Percentiles rank a stretch among this genome's conserved stretches.
Conservation (phyloP, 2,888 invertebrate species). For the Hypercompe scribonia region DNA sequence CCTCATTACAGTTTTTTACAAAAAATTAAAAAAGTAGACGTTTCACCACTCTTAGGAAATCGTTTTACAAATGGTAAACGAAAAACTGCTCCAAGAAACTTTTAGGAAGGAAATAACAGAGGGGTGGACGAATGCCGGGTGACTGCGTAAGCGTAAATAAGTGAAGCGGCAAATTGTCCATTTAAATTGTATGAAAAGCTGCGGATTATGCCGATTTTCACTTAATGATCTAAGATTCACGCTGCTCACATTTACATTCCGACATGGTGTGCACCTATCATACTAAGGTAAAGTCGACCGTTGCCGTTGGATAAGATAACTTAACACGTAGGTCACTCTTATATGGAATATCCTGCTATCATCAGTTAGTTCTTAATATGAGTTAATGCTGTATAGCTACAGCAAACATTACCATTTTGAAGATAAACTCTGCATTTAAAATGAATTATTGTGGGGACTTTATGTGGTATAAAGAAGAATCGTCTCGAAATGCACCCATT, state of each 20-base stretch:
- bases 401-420: constrained; percentile 6
- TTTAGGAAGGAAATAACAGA: constrained; percentile 45
- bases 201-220: constrained; percentile 52
- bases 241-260: constrained; percentile 53
- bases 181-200: constrained; percentile 65
- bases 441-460: constrained; percentile 29
- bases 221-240: constrained; percentile 52
- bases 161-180: constrained; percentile 70
- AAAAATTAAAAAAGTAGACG: constrained; percentile 40
- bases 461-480: constrained; percentile 17
- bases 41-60: constrained; percentile 31
- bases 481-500: constrained; percentile 27
- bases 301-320: constrained; percentile 24
- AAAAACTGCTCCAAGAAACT: constrained; percentile 52
- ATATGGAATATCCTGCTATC: neutral
- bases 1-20: constrained; percentile 13
- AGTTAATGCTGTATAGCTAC: neutral
- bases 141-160: constrained; percentile 53
- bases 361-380: neutral
- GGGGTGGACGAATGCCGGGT: constrained; percentile 31
- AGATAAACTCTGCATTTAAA: constrained; percentile 38
- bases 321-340: neutral
- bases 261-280: constrained; percentile 27
- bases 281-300: neutral
- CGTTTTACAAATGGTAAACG: constrained; percentile 51